A percentile compares a stretch with the other conserved stretches of the same genome.
Evolutionary conservation across 2,888 invertebrate species (phyloP).

Genomic region (Ophioninae sp.): DNA sequence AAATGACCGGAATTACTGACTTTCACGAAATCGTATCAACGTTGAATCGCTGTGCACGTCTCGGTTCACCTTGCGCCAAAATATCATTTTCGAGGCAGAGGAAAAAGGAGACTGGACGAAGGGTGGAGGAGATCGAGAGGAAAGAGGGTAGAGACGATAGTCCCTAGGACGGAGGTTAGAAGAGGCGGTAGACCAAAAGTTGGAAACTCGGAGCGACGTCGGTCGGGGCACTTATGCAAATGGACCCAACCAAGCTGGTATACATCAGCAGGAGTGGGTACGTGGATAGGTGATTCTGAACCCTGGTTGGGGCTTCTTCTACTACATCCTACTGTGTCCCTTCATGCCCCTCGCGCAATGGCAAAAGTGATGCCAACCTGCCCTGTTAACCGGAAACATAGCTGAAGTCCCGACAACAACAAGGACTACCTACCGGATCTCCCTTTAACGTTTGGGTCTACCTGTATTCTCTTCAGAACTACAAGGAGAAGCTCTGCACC

Average conservation of each 20-base stretch:
- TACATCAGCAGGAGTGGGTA: conserved; percentile 17
- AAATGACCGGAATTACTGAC: conserved; percentile 31
- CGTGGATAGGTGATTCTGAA: not conserved
- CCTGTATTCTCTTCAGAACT: not conserved
- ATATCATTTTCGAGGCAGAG: conserved; percentile 1
- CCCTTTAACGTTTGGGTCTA: too few relatives aligned
- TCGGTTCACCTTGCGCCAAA: conserved; percentile 20
- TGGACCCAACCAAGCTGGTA: conserved; percentile 53
- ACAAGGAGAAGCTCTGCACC: not conserved
- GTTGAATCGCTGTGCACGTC: conserved; percentile 10
- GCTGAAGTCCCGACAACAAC: not conserved
- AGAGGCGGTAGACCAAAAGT: conserved; percentile 42
- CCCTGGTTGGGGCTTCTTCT: conserved; percentile 4
- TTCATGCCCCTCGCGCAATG: conserved; percentile 2
- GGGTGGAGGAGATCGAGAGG: not conserved
- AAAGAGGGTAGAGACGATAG: conserved; percentile 6
- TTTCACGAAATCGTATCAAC: not conserved
- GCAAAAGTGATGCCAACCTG: conserved; percentile 37
- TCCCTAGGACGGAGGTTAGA: conserved; percentile 16
- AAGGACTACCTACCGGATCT: too few relatives aligned
- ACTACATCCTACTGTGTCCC: not conserved
- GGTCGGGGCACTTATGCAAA: conserved; percentile 59
- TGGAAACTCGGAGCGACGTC: conserved; percentile 55
- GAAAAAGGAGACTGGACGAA: conserved; percentile 2
- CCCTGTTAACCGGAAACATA: conserved; percentile 58